Percentiles rank a stretch among this genome's conserved stretches.
Conservation (phyloP, 2,888 invertebrate genomes). For the Tenthredo distinguenda region DNA sequence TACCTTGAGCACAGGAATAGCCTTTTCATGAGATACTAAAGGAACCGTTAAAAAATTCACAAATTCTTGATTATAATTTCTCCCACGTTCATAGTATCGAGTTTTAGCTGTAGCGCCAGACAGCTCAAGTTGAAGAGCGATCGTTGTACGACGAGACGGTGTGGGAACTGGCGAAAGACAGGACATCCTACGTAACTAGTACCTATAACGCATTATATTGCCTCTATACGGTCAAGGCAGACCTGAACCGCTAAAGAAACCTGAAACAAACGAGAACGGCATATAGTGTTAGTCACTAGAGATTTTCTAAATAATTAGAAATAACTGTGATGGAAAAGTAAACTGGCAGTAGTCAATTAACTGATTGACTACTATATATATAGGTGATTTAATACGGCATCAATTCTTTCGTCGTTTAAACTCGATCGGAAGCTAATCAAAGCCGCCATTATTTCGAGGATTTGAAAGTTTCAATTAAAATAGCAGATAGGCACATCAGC, state of each 20-base stretch:
- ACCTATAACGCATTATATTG: conserved; percentile 70
- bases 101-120: neutral
- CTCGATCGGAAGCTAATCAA: conserved; percentile 47
- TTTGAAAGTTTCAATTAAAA: conserved; percentile 67
- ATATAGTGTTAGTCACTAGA: conserved; percentile 56
- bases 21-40: neutral
- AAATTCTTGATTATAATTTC: neutral
- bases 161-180: conserved; percentile 32
- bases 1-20: neutral
- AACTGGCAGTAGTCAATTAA: conserved; percentile 22
- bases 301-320: conserved; percentile 62
- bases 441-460: conserved; percentile 60
- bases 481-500: conserved; percentile 20
- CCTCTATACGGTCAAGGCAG: conserved; percentile 73
- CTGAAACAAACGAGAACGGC: conserved; percentile 55
- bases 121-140: conserved; percentile 5
- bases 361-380: neutral
- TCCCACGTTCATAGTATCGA: neutral
- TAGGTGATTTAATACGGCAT: conserved; percentile 34
- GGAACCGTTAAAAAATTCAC: conserved; percentile 14
- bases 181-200: conserved; percentile 62
- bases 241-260: conserved; percentile 66
- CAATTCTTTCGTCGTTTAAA: conserved; percentile 35
- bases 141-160: neutral
- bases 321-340: conserved; percentile 59